These are phyloP conservation scores for Epinephelus coioides DNA, from an alignment of 2,797 vertebrate species.

Conservation along the genomic window DNA sequence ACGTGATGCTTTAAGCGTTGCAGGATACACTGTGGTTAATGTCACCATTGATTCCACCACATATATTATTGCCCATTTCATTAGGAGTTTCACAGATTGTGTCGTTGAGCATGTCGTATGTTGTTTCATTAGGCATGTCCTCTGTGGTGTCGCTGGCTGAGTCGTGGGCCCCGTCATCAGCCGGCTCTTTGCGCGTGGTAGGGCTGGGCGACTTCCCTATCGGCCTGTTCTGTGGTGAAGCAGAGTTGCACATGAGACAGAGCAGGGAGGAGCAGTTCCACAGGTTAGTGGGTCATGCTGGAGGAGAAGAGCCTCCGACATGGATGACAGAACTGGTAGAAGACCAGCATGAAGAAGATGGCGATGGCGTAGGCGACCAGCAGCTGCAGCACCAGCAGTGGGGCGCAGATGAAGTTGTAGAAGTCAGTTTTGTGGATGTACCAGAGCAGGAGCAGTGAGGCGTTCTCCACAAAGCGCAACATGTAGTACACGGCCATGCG, in stretches of 20 bases:
- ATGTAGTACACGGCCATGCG: slow-evolving; percentile 93
- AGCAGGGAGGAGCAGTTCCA: slow-evolving; percentile 87
- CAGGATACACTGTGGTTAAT: slow-evolving; percentile 76
- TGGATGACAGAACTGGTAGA: slow-evolving; percentile 97
- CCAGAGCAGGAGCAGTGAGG: slow-evolving; percentile 93
- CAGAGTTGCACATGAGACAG: slow-evolving; percentile 80
- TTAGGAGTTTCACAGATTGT: slow-evolving; percentile 62
- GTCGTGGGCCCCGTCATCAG: slow-evolving; percentile 26
- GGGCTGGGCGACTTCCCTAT: slow-evolving; percentile 60
- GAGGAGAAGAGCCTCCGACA: slow-evolving; percentile 95
- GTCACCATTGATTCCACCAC: slow-evolving; percentile 77
- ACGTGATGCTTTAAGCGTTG: slow-evolving; percentile 73
- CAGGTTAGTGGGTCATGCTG: slow-evolving; percentile 89
- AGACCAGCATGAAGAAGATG: slow-evolving; percentile 96
- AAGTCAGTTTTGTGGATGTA: slow-evolving; percentile 93
- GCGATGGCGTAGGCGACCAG: slow-evolving; percentile 90
- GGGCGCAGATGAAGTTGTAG: slow-evolving; percentile 90
- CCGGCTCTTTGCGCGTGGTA: slow-evolving; percentile 63
- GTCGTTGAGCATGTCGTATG: slow-evolving; percentile 73
- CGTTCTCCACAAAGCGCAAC: slow-evolving; percentile 93
- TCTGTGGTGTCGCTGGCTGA: slow-evolving; percentile 59
- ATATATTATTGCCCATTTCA: slow-evolving; percentile 44
- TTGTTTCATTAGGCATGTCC: slow-evolving; percentile 61
- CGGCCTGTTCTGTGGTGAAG: slow-evolving; percentile 53
- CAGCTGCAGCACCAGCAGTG: slow-evolving; percentile 91